These are phyloP conservation scores for Atopsyche davidsoni DNA, from an alignment of 1,140 invertebrate genomes.

Conservation along the genomic window DNA sequence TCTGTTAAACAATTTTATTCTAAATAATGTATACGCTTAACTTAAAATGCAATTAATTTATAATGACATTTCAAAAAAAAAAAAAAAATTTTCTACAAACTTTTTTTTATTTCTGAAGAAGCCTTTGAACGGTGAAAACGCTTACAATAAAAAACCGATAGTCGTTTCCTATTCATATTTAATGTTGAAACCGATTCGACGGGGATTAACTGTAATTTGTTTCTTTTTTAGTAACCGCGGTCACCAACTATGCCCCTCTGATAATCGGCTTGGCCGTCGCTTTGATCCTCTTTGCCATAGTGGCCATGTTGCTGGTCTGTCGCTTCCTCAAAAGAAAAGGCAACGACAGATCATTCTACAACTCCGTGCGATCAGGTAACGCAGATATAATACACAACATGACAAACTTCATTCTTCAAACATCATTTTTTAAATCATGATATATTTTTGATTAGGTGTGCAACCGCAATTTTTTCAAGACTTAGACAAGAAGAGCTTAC, in stretches of 20 bases:
- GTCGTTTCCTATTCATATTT: neutral
- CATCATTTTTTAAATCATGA: too few relatives aligned
- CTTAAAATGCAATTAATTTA: too few relatives aligned
- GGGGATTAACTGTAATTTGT: neutral
- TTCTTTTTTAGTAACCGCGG: constrained; percentile 54
- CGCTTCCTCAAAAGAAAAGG: constrained; percentile 70
- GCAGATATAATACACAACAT: too few relatives aligned
- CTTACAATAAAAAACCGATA: neutral
- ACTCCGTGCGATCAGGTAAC: constrained; percentile 81
- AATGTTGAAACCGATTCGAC: neutral
- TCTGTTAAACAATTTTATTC: too few relatives aligned
- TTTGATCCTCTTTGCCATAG: constrained; percentile 70
- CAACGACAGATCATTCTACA: constrained; percentile 75
- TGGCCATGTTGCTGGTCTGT: constrained; percentile 67
- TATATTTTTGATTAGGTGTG: constrained; percentile 73
- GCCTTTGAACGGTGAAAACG: neutral
- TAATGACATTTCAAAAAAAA: too few relatives aligned
- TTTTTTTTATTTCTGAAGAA: too few relatives aligned
- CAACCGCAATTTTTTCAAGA: constrained; percentile 84
- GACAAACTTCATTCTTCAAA: too few relatives aligned
- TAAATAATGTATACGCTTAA: too few relatives aligned
- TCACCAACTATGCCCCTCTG: constrained; percentile 55
- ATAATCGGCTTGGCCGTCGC: constrained; percentile 85
- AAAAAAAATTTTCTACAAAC: too few relatives aligned
- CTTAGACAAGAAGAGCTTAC: constrained; percentile 76